Evolutionary conservation across 1,140 invertebrate species (phyloP).

Genomic region (Dreissena polymorpha): DNA sequence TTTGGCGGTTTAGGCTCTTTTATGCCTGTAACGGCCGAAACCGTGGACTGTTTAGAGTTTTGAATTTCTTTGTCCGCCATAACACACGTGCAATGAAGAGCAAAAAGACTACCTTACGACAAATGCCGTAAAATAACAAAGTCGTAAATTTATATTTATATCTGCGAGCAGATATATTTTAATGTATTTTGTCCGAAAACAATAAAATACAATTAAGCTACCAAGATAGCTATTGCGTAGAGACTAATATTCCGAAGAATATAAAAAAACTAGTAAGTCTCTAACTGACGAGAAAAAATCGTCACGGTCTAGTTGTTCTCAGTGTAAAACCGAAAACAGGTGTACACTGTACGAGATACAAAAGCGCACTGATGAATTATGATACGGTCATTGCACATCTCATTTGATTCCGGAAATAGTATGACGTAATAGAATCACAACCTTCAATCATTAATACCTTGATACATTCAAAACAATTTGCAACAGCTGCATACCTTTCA

Average conservation of each 20-base stretch:
- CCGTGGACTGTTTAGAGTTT: neutral
- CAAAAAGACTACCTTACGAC: neutral
- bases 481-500: too few relatives aligned
- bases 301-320: slow-evolving; percentile 8
- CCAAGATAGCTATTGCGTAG: too few relatives aligned
- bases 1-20: neutral
- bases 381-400: slow-evolving; percentile 6
- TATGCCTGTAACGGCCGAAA: neutral
- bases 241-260: neutral
- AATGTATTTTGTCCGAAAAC: neutral
- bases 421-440: slow-evolving; percentile 27
- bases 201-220: too few relatives aligned
- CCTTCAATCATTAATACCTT: neutral
- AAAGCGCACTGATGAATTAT: slow-evolving; percentile 1
- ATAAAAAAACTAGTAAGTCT: neutral
- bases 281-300: neutral
- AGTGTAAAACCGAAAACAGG: neutral
- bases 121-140: neutral
- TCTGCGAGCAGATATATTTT: neutral
- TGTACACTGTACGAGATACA: neutral
- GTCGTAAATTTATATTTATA: neutral
- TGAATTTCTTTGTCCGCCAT: neutral
- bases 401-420: slow-evolving; percentile 25
- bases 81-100: neutral
- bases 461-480: too few relatives aligned